These are phyloP conservation scores for Eilema depressum DNA, from an alignment of 2,888 invertebrate species.

Conservation along the genomic window DNA sequence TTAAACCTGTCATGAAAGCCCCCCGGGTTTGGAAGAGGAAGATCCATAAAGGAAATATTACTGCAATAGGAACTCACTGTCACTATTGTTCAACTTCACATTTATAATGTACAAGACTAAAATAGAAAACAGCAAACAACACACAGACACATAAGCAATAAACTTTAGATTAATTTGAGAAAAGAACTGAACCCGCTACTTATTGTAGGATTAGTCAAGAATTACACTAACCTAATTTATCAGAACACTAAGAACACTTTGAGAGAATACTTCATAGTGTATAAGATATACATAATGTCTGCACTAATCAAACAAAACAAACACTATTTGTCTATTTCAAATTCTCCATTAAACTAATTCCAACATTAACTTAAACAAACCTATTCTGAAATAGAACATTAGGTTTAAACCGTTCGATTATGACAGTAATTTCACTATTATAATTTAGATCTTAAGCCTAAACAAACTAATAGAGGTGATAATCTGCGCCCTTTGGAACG, in stretches of 20 bases:
- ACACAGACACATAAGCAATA: not conserved
- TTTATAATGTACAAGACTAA: not conserved
- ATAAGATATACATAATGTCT: not conserved
- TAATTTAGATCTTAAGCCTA: conserved; percentile 34
- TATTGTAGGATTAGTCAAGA: not conserved
- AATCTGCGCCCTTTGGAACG: conserved; percentile 36
- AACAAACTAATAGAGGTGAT: conserved; percentile 45
- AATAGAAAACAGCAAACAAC: not conserved
- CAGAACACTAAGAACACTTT: no score
- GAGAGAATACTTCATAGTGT: not conserved
- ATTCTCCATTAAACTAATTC: conserved; percentile 3
- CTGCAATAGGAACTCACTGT: not conserved
- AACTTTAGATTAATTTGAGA: no score
- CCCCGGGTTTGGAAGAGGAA: not conserved
- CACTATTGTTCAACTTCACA: not conserved
- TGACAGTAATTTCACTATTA: conserved; percentile 36
- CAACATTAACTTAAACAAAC: not conserved
- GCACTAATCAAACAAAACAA: not conserved
- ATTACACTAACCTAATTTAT: no score
- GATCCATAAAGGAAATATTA: not conserved
- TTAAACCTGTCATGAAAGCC: no score
- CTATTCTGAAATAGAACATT: not conserved
- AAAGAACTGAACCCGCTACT: not conserved
- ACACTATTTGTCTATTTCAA: not conserved
- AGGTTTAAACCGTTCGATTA: conserved; percentile 22